Conservation (phyloP, 1,140 invertebrate species). For the Drosophila setifemur region DNA sequence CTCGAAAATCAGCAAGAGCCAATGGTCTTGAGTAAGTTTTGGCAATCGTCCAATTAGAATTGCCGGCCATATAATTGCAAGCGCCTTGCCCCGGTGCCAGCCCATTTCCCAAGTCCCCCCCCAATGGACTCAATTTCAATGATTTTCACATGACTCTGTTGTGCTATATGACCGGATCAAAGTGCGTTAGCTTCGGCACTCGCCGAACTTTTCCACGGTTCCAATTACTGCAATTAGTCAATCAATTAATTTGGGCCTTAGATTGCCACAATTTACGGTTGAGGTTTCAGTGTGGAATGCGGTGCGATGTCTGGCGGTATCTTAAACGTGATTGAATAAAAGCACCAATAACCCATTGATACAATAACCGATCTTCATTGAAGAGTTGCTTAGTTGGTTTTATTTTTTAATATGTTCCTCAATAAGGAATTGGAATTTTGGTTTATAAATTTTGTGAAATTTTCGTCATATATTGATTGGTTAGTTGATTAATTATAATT, state of each 20-base stretch:
- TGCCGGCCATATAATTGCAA: constrained; percentile 33
- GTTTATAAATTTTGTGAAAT: too few species aligned
- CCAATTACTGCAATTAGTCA: constrained; percentile 33
- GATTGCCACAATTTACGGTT: background rate
- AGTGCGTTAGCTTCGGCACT: constrained; percentile 7
- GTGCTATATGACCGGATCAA: constrained; percentile 2
- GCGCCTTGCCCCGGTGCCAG: constrained; percentile 9
- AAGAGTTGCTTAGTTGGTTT: background rate
- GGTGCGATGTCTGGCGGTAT: constrained; percentile 18
- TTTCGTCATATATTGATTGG: too few species aligned
- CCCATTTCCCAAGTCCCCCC: constrained; percentile 6
- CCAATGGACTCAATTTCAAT: constrained; percentile 2
- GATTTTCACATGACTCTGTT: constrained; percentile 39
- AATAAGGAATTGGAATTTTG: too few species aligned
- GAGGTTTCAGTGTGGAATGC: constrained; percentile 20
- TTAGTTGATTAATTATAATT: too few species aligned
- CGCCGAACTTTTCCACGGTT: constrained; percentile 20
- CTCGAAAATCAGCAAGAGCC: constrained; percentile 16
- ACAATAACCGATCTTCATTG: background rate
- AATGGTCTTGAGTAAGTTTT: constrained; percentile 34
- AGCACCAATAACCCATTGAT: constrained; percentile 11
- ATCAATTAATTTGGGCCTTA: constrained; percentile 8
- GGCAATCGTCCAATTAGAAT: constrained; percentile 51
- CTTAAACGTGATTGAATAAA: constrained; percentile 32
- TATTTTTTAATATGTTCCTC: too few species aligned